Conservation (phyloP, 1,140 invertebrate species). For the Pogonognathellus flavescens region DNA sequence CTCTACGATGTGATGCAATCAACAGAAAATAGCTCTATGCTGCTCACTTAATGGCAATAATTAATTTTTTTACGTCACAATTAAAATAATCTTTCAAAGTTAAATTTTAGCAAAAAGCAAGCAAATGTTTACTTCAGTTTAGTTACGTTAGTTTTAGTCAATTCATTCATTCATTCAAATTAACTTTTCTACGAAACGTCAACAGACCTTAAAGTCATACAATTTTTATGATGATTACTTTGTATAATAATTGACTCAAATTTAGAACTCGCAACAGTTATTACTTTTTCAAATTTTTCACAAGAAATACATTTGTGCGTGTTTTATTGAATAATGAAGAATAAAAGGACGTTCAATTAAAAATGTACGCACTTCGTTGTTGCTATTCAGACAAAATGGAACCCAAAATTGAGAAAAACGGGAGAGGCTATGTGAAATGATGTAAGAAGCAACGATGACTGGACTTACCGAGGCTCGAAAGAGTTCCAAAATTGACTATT, state of each 20-base stretch:
- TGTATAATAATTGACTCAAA: too few relatives aligned
- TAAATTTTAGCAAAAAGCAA: slow-evolving; percentile 12
- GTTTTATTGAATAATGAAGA: background rate
- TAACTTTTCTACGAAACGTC: too few relatives aligned
- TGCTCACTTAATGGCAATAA: background rate
- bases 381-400: slow-evolving; percentile 29
- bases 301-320: background rate
- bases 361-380: background rate
- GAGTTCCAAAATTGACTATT: slow-evolving; percentile 96
- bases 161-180: too few relatives aligned
- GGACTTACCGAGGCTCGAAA: slow-evolving; percentile 94
- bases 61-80: background rate
- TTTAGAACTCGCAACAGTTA: too few relatives aligned
- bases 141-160: background rate
- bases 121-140: background rate
- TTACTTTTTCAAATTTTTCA: background rate
- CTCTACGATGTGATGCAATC: too few relatives aligned
- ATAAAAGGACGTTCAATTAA: background rate
- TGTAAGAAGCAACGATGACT: slow-evolving; percentile 61
- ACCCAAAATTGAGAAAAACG: slow-evolving; percentile 44
- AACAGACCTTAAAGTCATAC: too few relatives aligned
- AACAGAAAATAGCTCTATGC: too few relatives aligned
- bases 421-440: slow-evolving; percentile 49
- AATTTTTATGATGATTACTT: too few relatives aligned
- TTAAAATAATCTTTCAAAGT: background rate